phyloP scores from a whole-genome alignment of 2,113 vertebrate species.

The Prietella phreatophila region DNA sequence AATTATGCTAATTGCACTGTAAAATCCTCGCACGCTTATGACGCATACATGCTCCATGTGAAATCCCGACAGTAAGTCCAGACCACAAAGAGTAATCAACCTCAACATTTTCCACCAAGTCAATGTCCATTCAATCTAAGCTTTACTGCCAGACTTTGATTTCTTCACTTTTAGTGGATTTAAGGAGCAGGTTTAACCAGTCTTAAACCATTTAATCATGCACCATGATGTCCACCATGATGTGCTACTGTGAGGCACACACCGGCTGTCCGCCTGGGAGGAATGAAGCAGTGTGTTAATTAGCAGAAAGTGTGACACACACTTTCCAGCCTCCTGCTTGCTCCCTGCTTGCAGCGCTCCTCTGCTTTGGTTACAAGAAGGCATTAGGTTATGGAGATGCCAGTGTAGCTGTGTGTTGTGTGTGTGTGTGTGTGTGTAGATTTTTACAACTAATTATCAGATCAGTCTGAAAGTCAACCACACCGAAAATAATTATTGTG shows the following conservation, averaged over 20 bases:
- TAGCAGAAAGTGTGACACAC: conserved; percentile 41
- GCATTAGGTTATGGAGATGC: background rate
- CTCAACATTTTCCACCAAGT: conserved; percentile 19
- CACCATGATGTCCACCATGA: background rate
- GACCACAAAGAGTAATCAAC: conserved; percentile 29
- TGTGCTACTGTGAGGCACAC: background rate
- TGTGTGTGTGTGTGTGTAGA: too few species aligned
- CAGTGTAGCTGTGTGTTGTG: background rate
- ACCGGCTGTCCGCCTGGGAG: background rate
- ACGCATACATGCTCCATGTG: background rate
- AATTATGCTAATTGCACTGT: background rate
- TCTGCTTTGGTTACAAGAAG: conserved; percentile 10
- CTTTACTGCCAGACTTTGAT: conserved; percentile 8
- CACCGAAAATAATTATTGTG: background rate
- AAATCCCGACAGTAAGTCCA: conserved; percentile 15
- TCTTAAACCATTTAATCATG: background rate
- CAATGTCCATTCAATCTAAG: conserved; percentile 11
- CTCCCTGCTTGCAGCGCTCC: background rate
- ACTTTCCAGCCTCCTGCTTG: conserved; percentile 34
- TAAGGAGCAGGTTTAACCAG: background rate
- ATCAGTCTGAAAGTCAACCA: conserved; percentile 5
- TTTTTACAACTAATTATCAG: conserved; percentile 6
- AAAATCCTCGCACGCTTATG: background rate
- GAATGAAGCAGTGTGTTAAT: conserved; percentile 45
- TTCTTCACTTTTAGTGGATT: background rate